Percentiles rank a stretch among this genome's conserved stretches.
These are phyloP conservation scores for Apostichopus japonicus DNA, from an alignment of 35 echinoderm and acorn worm genomes.

Conservation along the genomic window DNA sequence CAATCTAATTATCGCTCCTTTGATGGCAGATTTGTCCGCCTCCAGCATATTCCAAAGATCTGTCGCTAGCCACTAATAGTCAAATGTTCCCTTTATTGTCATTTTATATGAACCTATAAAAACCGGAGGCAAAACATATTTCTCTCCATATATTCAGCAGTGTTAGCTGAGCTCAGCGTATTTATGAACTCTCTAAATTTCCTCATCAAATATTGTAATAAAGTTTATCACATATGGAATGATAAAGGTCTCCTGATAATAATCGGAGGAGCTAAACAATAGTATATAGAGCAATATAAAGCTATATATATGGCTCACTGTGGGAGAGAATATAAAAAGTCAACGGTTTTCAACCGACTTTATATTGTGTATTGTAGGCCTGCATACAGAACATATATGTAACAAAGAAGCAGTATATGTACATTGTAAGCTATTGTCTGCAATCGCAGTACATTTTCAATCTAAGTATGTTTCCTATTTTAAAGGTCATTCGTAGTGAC, in stretches of 20 bases:
- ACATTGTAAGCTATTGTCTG: too few relatives aligned
- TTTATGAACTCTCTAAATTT: too few relatives aligned
- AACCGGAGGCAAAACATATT: not conserved
- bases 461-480: too few relatives aligned
- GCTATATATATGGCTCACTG: too few relatives aligned
- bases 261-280: not conserved
- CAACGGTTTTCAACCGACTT: too few relatives aligned
- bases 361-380: too few relatives aligned
- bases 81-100: not conserved
- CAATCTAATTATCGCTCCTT: not conserved
- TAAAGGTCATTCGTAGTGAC: too few relatives aligned
- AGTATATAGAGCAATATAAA: not conserved
- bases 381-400: too few relatives aligned
- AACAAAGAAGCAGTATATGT: too few relatives aligned
- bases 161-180: not conserved
- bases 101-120: not conserved
- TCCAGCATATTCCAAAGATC: not conserved
- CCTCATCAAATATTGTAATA: slow-evolving; percentile 22
- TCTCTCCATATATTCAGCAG: not conserved
- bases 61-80: slow-evolving; percentile 12
- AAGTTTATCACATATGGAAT: not conserved
- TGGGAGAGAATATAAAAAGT: too few relatives aligned
- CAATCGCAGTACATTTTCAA: too few relatives aligned
- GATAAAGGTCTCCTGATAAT: not conserved
- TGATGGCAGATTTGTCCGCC: not conserved